Evolutionary conservation across 2,888 invertebrate species (phyloP).

Genomic region (Odontocerum albicorne): DNA sequence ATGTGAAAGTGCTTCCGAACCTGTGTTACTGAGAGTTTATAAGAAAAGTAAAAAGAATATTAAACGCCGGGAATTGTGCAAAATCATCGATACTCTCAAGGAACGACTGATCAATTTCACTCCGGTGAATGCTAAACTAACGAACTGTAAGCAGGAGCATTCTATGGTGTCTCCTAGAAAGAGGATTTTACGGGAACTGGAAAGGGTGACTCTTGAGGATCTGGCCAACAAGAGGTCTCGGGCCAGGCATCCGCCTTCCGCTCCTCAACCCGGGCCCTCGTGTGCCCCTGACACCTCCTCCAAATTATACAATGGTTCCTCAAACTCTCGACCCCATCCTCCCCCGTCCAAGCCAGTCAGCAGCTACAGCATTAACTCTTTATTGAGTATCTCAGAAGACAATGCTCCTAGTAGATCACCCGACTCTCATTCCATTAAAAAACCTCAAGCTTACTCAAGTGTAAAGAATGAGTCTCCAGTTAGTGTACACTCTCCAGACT

Average conservation of each 20-base stretch:
- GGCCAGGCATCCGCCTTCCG: constrained; percentile 49
- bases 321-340: constrained; percentile 40
- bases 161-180: constrained; percentile 79
- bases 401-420: constrained; percentile 49
- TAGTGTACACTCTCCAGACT: constrained; percentile 50
- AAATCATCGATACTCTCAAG: constrained; percentile 47
- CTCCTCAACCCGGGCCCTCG: constrained; percentile 41
- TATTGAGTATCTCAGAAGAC: constrained; percentile 68
- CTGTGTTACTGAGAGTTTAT: constrained; percentile 51
- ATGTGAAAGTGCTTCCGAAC: constrained; percentile 12
- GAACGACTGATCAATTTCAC: constrained; percentile 48
- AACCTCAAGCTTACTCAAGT: constrained; percentile 41
- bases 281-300: constrained; percentile 38
- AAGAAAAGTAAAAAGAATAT: constrained; percentile 42
- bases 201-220: constrained; percentile 73
- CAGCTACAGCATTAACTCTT: constrained; percentile 84
- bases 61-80: constrained; percentile 43
- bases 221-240: constrained; percentile 63
- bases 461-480: constrained; percentile 49
- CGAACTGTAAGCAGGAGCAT: constrained; percentile 53
- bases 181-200: constrained; percentile 79
- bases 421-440: constrained; percentile 36
- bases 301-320: constrained; percentile 40
- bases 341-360: constrained; percentile 56
- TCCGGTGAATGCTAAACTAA: constrained; percentile 52